Evolutionary conservation across 2,888 invertebrate species (phyloP), one percentile per base, ranked within the genome.

Genomic region (Phaedon cochleariae): DNA sequence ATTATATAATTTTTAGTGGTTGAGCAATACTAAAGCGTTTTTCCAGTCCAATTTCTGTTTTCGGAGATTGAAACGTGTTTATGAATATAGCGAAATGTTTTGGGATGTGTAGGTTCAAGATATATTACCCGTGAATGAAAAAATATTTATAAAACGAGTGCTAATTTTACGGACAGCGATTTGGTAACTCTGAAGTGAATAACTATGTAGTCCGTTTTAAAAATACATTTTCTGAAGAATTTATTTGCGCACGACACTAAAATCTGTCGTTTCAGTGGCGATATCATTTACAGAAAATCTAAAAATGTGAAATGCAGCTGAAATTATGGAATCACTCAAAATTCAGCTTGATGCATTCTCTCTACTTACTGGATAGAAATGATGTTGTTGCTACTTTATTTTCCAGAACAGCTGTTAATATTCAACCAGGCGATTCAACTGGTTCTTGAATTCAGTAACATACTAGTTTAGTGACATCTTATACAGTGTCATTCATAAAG

Each of bases 161-260:
- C 55, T 55, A 57, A 62, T 62, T 62, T 62, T 57, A 62, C 49
- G 52, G 55, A 34, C 45, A 57, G 22, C 29, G 57, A 57, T 57
- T 57, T 22, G 57, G 57, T 57, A 57, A 57, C 57, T 41, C 37
- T 34, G 54, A 55, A 41, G 62, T 48, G 55, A 62, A 62, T 54
- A 55, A 46, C 34, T 37, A 49, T 62, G 62, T 62, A 54, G 55
- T 61, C 49, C 41, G 62, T 45, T 63, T 63, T 63, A 63, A 63
- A 63, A 63, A 63, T 63, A 63, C 15, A 51, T 58, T 41, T 55
- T 54, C 12, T 2, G 15, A 17, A 51, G 62, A 57, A 63, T 63
- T 57, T 63, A 58, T 58, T 63, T 63, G 62, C 62, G 31, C 62
- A 63, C 62, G 62, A 22, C 58, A 41, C 41, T 1, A 41, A 41